Base-by-base conservation (phyloP, 2,888 invertebrate genomes). In the Drosophila macrospina region DNA sequence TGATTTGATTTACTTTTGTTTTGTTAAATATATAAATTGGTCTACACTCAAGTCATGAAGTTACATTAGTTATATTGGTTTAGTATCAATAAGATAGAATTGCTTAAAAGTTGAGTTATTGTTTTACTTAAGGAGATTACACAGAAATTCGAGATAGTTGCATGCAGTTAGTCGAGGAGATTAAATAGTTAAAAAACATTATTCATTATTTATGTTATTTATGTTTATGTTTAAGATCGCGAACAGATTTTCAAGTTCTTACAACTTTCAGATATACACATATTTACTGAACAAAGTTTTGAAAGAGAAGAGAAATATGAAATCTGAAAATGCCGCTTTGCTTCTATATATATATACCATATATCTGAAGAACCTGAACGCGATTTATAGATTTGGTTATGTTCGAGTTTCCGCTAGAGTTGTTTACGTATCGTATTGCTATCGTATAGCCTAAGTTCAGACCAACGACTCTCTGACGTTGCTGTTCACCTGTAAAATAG, bases 401-500 rank as follows among this genome's bases (percentile, higher is more conserved):
- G 56, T 60, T 76, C 54, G 77, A 71, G 80, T 55, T 62, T 66
- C 52, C 65, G 32, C 51, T 71, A 66, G 45, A 54, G 52, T 44
- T 74, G 67, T 66, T 64, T 64, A 68, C 45, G 52, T 76, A 55
- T 73, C 32, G 56, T 26, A 30, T 61, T 11, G 44, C 41, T 65
- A 67, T 61, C 57, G 50, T 54, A 60, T 50, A 52, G 73, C 62
- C 85, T 74, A 78, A 50, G 30, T 66, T 86, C 81, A 90, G 77
- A 88, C 88, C 78, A 76, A 74, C 66, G 83, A 85, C 67, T 88
- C 83, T 74, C 84, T 88, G 84, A 88, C 71, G 68, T 84, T 78
- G 73, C 82, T 69, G 54, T 87, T 88, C 66, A 89, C 89, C 89
- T 90, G 89, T 83, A 89, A 86, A 73, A 81, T 79, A 83, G 80